phyloP scores from a whole-genome alignment of 2,888 invertebrate species.

The Tipula vernalis region DNA sequence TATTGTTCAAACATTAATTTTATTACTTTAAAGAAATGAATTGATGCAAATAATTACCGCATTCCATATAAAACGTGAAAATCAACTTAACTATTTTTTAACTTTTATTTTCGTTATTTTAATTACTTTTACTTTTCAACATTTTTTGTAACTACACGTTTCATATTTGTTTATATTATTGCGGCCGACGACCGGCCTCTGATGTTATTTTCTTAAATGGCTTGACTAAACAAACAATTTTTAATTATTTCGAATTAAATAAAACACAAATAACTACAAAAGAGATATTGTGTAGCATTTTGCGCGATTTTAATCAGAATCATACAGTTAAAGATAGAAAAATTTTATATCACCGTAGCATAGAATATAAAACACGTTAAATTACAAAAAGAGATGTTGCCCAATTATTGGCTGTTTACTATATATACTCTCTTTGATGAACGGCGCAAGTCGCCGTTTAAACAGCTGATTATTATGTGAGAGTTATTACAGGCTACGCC shows the following conservation, averaged over 20 bases:
- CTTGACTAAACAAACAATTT: background rate
- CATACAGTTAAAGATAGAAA: background rate
- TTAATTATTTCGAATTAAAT: background rate
- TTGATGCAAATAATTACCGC: background rate
- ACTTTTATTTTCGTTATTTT: background rate
- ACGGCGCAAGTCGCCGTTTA: background rate
- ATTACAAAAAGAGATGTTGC: background rate
- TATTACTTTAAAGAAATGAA: background rate
- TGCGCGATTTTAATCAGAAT: background rate
- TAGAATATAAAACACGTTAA: background rate
- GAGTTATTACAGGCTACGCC: too few relatives aligned
- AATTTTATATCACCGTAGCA: background rate
- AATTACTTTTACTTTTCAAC: background rate
- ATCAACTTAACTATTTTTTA: background rate
- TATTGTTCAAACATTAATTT: background rate
- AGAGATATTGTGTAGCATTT: background rate
- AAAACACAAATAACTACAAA: background rate
- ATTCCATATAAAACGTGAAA: background rate
- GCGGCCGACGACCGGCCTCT: background rate
- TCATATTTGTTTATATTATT: background rate
- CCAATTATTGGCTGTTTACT: background rate
- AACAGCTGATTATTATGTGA: background rate
- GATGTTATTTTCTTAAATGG: background rate
- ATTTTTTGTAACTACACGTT: too few relatives aligned
- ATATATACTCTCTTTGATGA: background rate